A percentile compares a stretch with the other conserved stretches of the same genome.
Conservation (phyloP, 2,797 vertebrate genomes). For the Acanthornis magna region DNA sequence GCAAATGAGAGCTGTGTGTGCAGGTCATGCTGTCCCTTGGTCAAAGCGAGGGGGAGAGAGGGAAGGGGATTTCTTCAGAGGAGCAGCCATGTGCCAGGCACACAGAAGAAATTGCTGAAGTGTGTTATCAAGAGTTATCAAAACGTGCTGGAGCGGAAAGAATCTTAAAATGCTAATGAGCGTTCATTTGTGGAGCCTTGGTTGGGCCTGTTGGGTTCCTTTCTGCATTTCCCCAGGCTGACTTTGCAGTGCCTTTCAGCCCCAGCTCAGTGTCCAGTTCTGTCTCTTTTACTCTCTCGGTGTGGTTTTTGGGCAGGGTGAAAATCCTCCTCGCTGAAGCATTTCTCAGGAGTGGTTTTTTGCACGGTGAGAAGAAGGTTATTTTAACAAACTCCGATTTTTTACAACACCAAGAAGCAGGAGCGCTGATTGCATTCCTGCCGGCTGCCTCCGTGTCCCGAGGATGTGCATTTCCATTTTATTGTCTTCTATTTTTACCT, state of each 20-base stretch:
- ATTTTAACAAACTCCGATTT: background rate
- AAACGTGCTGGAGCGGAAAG: conserved; percentile 15
- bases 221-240: background rate
- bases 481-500: conserved; percentile 48
- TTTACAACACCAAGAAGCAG: background rate
- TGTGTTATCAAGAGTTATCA: conserved; percentile 22
- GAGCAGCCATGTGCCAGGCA: background rate
- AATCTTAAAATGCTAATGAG: conserved; percentile 14
- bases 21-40: background rate
- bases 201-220: background rate
- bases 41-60: background rate
- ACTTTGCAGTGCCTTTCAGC: background rate
- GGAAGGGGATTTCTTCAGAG: background rate
- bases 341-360: background rate
- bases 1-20: background rate
- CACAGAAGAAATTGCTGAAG: background rate
- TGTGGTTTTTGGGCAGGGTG: background rate
- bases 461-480: conserved; percentile 28
- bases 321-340: background rate
- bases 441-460: background rate
- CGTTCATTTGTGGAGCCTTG: background rate
- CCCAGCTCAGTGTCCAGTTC: fast-evolving
- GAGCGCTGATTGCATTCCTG: background rate
- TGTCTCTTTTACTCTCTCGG: background rate
- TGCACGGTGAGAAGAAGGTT: background rate